phyloP scores from a whole-genome alignment of 2,888 invertebrate species.

The Folsomia candida region DNA sequence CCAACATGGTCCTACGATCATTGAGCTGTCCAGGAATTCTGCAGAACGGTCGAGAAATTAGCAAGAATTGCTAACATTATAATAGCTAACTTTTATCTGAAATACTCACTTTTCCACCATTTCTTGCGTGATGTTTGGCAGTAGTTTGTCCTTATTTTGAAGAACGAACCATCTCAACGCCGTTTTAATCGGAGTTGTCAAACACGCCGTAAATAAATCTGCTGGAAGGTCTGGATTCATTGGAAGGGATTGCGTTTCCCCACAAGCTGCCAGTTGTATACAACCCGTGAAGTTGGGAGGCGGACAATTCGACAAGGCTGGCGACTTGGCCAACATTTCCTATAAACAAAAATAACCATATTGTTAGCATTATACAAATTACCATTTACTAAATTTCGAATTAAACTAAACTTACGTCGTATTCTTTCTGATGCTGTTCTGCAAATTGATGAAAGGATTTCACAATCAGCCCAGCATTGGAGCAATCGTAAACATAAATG shows the following conservation, averaged over 20 bases:
- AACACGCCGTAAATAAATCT: constrained; percentile 93
- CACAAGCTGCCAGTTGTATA: constrained; percentile 95
- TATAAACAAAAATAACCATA: constrained; percentile 11
- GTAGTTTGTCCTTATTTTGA: constrained; percentile 74
- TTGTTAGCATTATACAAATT: background rate
- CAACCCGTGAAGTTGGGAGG: constrained; percentile 71
- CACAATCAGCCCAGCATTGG: constrained; percentile 94
- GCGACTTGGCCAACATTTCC: constrained; percentile 44
- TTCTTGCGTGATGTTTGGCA: constrained; percentile 77
- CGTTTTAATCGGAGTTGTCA: constrained; percentile 97
- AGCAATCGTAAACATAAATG: constrained; percentile 98
- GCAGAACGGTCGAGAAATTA: too few relatives aligned
- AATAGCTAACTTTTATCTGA: background rate
- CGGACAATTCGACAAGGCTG: constrained; percentile 42
- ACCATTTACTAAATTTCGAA: too few relatives aligned
- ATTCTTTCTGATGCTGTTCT: constrained; percentile 82
- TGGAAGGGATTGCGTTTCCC: constrained; percentile 87
- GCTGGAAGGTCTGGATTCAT: constrained; percentile 97
- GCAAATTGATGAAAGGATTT: constrained; percentile 87
- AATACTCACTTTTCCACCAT: constrained; percentile 80
- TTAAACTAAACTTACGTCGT: constrained; percentile 54
- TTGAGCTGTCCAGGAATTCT: constrained; percentile 93
- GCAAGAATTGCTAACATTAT: background rate
- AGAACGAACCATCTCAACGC: constrained; percentile 92
- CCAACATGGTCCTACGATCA: constrained; percentile 93